Base-by-base conservation (phyloP, 2,113 vertebrate species). In the Prionailurus bengalensis region DNA sequence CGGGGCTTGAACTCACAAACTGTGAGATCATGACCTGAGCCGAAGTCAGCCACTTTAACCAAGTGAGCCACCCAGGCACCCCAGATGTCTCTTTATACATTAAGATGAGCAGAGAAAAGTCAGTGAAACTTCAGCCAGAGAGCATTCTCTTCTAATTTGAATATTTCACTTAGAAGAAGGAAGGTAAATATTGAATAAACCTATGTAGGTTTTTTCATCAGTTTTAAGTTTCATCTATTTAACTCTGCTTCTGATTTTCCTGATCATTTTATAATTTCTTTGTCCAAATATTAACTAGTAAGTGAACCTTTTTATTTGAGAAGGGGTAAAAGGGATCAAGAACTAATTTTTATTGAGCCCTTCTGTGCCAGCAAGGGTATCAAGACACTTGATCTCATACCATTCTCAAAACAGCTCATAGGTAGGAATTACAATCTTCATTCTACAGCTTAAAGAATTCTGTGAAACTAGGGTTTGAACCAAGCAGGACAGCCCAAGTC, bases 361-460 rank as follows among this genome's bases (percentile, higher is more conserved):
- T 79, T 90, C n/a, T 48, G 42, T 51, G 51, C 13, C 39, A 80
- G 48, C 16, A 80, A 95, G 15, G 63, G 2, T 65, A 84, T 27
- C 68, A 92, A 89, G 51, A 82, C 9, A 92, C 8, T 29, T 86
- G 45, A 51, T 55, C 68, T 92, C 27, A 86, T 88, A 91, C 88
- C 51, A 82, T 90, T 86, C 84, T 94, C 70, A 92, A 92, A 74
- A 95, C 10, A 96, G 82, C 17, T 95, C 66, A 19, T 23, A 95
- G 70, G n/a, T n/a, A 89, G 73, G 29, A 92, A 78, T 89, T 92
- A 95, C 31, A 17, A 86, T 92, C 29, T 33, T 58, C 79, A 92
- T 29, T 85, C 94, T 89, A 84, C 2, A 86, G 84, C 9, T 73
- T 12, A 79, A 93, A 93, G 55, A 89, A 74, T 63, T 45, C 74